Evolutionary conservation across 2,797 vertebrate species (phyloP), one percentile per base, ranked within the genome.

Genomic region (Danio albolineatus): DNA sequence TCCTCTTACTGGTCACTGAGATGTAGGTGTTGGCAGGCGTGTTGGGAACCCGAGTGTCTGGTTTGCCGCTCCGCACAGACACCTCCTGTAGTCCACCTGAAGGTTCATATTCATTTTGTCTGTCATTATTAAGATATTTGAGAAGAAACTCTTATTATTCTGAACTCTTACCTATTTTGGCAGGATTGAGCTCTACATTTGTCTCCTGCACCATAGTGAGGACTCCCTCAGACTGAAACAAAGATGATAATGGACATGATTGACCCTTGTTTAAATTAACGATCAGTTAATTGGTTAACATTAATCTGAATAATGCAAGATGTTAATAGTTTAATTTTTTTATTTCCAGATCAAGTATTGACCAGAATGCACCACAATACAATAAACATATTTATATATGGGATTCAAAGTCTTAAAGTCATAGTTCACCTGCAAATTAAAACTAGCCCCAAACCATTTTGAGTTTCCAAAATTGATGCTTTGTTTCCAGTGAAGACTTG

Each of bases 1-100:
- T 53, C 16, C 36, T 2, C 74, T 91, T 89, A 96, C 96, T 96
- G 87, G 94, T 95, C 49, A 97, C 87, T 75, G 89, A 93, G 84
- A 98, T 94, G 54, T 81, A 90, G 41, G 95, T 96, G 81, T 92
- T 92, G 0, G 92, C 86, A 0, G 95, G 94, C 0, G 95, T 92
- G 80, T 92, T 88, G 17, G 95, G 96, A 73, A 95, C 92, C 4
- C 94, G 86, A 49, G 93, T 90, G 0, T 74, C 87, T 12, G 94
- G 75, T 59, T 95, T 88, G 0, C 80, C 10, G 0, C 91, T 90
- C 5, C 39, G 89, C 8, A 98, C 2, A 0, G 13, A 46, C 86
- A 89, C 89, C 9, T 79, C 62, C 84, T 98, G 95, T 12, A 78
- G 81, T 0, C 95, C 94, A 1, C 17, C 96, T 97, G 81, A 74